Evolutionary conservation across 2,113 vertebrate species (phyloP), one percentile per base, ranked within the genome.

Genomic region (Saguinus imperator): DNA sequence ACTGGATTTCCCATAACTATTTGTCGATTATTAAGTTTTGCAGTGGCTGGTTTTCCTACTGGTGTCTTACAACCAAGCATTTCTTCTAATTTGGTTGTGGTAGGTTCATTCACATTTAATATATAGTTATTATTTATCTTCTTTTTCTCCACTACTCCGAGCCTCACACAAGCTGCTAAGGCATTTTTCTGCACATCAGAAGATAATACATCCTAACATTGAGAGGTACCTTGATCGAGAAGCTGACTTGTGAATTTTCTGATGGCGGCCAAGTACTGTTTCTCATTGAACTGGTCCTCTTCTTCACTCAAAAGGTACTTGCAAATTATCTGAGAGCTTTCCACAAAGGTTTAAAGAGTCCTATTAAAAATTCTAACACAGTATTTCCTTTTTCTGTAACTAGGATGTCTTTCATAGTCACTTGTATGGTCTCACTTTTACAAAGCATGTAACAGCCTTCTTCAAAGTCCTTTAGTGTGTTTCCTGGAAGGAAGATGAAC

Each of bases 391-490:
- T 98, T 29, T 99, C 99, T 0, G 98, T 99, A 35, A 98, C 96
- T 83, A 99, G 91, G 43, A 99, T 97, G 94, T 99, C 99, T 97
- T 99, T 99, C 58, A 99, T 98, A n/a, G 96, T 97, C 2, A 98
- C 95, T 96, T 99, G 99, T 97, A 99, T 96, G 11, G 98, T 98
- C 61, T 99, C 99, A 16, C 98, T 99, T 98, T 99, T 99, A 95
- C 98, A 98, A 93, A 99, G 99, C 58, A 99, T 98, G 98, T 98
- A 99, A 97, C 99, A 99, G 35, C 99, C 99, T 98, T 99, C 99
- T 97, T 99, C 99, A 97, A 99, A 99, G 98, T 99, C 99, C 99
- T 99, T n/a, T n/a, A n/a, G n/a, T n/a, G n/a, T n/a, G n/a, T n/a
- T n/a, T n/a, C n/a, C n/a, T n/a, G n/a, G n/a, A n/a, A n/a, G n/a